These are phyloP conservation scores for Papilio xuthus DNA, from an alignment of 1,140 invertebrate genomes.

Conservation along the genomic window DNA sequence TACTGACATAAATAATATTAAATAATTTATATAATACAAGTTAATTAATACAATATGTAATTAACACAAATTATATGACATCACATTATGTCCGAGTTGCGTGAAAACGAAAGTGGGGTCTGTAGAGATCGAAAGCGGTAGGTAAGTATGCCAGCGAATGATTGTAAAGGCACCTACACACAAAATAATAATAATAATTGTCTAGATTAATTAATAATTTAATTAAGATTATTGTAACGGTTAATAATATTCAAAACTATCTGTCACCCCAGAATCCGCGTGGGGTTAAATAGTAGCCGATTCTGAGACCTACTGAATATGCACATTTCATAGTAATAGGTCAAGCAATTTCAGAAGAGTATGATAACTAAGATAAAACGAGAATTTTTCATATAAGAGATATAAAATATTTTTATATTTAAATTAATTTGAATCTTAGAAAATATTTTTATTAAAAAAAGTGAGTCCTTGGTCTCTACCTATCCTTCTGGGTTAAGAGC, in stretches of 20 bases:
- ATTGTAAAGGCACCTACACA: background rate
- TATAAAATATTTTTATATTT: too few species aligned
- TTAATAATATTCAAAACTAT: too few species aligned
- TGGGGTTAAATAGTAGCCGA: too few species aligned
- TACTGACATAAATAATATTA: background rate
- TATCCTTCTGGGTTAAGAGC: too few species aligned
- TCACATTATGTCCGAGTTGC: conserved; percentile 26
- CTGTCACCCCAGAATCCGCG: too few species aligned
- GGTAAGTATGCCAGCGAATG: conserved; percentile 15
- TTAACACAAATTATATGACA: conserved; percentile 36
- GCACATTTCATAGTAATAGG: too few species aligned
- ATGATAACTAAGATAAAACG: too few species aligned
- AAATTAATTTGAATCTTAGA: too few species aligned
- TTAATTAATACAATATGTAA: conserved; percentile 33
- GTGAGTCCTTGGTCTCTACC: too few species aligned
- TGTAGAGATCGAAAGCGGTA: conserved; percentile 33
- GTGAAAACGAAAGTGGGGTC: conserved; percentile 36
- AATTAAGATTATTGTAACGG: background rate
- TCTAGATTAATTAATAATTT: background rate
- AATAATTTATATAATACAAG: conserved; percentile 10
- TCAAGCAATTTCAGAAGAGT: too few species aligned
- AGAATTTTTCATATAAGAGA: too few species aligned
- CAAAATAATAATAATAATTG: background rate
- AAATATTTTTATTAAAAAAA: background rate
- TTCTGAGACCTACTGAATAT: too few species aligned